phyloP scores from a whole-genome alignment of 2,888 invertebrate genomes.

The Podabrus alpinus region DNA sequence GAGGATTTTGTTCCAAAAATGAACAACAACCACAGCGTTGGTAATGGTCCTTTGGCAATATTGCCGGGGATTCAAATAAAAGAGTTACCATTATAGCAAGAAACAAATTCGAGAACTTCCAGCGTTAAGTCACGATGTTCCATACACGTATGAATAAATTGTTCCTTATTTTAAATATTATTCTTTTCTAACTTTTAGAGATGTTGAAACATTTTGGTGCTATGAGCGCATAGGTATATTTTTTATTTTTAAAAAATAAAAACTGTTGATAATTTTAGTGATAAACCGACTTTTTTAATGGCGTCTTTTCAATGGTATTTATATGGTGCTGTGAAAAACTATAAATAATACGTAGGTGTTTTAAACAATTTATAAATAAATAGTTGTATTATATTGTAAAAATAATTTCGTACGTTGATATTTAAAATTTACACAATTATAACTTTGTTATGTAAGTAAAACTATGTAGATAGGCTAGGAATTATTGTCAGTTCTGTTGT shows the following conservation, averaged over 20 bases:
- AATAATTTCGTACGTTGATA: slow-evolving; percentile 27
- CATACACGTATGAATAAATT: slow-evolving; percentile 48
- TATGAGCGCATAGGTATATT: neutral
- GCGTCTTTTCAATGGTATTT: slow-evolving; percentile 32
- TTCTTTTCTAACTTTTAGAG: neutral
- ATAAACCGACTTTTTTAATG: slow-evolving; percentile 13
- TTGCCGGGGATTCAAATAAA: slow-evolving; percentile 46
- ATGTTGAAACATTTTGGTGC: neutral
- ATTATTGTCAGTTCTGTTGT: neutral
- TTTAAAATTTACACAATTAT: slow-evolving; percentile 9
- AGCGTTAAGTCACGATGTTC: slow-evolving; percentile 52
- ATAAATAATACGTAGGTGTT: slow-evolving; percentile 22
- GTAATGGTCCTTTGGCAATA: slow-evolving; percentile 50
- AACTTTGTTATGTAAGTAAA: neutral
- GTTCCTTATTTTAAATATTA: neutral
- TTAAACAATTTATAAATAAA: slow-evolving; percentile 14
- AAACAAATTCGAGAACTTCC: slow-evolving; percentile 43
- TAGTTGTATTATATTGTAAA: slow-evolving; percentile 11
- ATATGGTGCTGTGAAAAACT: slow-evolving; percentile 36
- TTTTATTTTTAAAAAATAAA: neutral
- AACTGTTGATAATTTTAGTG: neutral
- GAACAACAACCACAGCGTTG: slow-evolving; percentile 52
- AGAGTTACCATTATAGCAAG: slow-evolving; percentile 53
- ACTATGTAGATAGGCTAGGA: neutral
- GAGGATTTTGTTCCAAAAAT: slow-evolving; percentile 47